Evolutionary conservation across 2,797 vertebrate species (phyloP), one percentile per base, ranked within the genome.

Genomic region (Brotogeris chrysoptera): DNA sequence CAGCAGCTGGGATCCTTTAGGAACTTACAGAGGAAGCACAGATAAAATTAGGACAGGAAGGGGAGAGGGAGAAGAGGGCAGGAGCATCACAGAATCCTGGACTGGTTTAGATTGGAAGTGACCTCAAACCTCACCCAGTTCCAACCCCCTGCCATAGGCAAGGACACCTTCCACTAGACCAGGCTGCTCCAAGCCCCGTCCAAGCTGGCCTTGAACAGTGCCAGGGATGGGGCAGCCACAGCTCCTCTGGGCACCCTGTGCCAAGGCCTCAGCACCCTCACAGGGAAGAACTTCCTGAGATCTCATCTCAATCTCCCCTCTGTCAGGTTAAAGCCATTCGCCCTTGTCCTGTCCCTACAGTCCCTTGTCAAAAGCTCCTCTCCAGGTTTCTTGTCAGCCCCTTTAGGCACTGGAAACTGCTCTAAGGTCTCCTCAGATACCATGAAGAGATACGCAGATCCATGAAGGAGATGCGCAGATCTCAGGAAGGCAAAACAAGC

Each of bases 1-100:
- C 46, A 43, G 88, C 96, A 96, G 96, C 95, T 96, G 97, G 79
- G 79, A 86, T 86, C 69, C 88, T 71, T 93, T 38, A 97, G 92
- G 96, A 95, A 94, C 92, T 86, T 90, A 87, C 94, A 96, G 90
- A 91, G 90, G 77, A 96, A 96, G 97, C 52, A 55, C 8, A 76
- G 41, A 92, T 55, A 93, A 86, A 94, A 90, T 74, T 46, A 70
- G 86, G 86, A 59, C 0, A 5, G 88, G 49, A 71, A 80, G 28
- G 41, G 18, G 34, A 90, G 60, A 71, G 60, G 9, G 34, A 87
- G 64, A 46, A 88, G 65, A 53, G 39, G 30, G 20, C 5, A 34
- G 55, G n/a, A 57, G 55, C 55, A 23, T 24, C n/a, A 34, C n/a
- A 57, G 55, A 57, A 57, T 57, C 21, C 55, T 24, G n/a, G 21